A percentile compares a stretch with the other conserved stretches of the same genome.
Conservation (phyloP, 2,888 invertebrate genomes). For the Ornithoptera alexandrae region DNA sequence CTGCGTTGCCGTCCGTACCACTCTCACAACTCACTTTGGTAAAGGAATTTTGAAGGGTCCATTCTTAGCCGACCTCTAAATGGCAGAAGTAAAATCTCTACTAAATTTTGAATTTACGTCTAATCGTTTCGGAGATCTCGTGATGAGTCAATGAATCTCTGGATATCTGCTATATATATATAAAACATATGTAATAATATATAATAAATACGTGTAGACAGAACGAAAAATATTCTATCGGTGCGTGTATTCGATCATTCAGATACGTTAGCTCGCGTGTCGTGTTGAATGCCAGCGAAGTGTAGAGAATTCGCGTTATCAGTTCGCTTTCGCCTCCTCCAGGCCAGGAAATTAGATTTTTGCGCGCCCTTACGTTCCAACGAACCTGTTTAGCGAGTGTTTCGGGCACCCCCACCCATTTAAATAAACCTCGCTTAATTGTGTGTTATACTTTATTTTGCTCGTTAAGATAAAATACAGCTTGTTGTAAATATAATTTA, state of each 20-base stretch:
- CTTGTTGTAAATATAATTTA: not conserved
- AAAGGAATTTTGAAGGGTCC: too few species aligned
- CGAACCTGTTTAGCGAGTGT: constrained; percentile 38
- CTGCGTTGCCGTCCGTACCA: too few species aligned
- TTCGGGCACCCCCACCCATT: constrained; percentile 23
- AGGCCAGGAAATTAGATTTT: constrained; percentile 52
- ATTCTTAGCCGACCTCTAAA: too few species aligned
- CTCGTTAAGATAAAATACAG: not conserved
- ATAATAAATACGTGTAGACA: too few species aligned
- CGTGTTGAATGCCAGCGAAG: constrained; percentile 23
- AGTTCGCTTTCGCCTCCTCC: constrained; percentile 36
- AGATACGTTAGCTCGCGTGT: constrained; percentile 19
- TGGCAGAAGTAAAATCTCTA: too few species aligned
- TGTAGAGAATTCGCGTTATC: constrained; percentile 41
- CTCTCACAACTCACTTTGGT: too few species aligned
- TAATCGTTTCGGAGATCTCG: too few species aligned
- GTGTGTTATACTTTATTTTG: constrained; percentile 13
- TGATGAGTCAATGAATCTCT: too few species aligned
- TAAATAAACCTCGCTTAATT: constrained; percentile 27
- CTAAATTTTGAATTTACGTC: too few species aligned
- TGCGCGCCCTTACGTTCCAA: constrained; percentile 41
- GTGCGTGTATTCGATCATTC: constrained; percentile 9
- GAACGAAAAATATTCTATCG: not conserved
- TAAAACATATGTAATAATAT: too few species aligned
- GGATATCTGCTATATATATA: too few species aligned